These are phyloP conservation scores for Sorex araneus DNA, from an alignment of 2,113 vertebrate species.

Conservation along the genomic window DNA sequence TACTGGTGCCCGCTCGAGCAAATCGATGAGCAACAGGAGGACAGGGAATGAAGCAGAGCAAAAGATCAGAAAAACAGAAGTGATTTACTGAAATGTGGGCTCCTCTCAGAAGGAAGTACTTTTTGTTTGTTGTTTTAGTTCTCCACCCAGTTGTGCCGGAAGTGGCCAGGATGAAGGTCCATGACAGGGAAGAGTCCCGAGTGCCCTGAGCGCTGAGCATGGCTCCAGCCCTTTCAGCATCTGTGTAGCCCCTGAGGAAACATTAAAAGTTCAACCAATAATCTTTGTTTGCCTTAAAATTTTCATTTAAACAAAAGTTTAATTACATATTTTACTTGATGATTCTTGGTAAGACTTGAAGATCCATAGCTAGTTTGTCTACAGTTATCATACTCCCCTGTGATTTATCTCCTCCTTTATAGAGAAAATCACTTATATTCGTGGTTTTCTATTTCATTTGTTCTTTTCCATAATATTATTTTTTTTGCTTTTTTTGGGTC, in stretches of 20 bases:
- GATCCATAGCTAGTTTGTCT: neutral
- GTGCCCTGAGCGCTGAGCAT: no score
- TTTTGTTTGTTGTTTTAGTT: no score
- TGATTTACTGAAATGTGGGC: neutral
- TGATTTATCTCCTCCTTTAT: neutral
- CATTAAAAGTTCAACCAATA: conserved; percentile 24
- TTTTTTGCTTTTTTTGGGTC: no score
- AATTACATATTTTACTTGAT: neutral
- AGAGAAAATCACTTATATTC: neutral
- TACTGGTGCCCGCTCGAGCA: no score
- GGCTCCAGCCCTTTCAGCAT: no score
- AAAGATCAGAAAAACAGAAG: no score
- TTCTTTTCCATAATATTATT: neutral
- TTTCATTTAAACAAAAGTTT: conserved; percentile 13
- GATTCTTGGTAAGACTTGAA: neutral
- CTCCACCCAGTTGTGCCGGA: no score
- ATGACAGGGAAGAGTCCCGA: no score
- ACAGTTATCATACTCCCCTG: neutral
- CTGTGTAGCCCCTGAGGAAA: neutral
- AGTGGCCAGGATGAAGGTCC: no score
- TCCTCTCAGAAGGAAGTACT: neutral
- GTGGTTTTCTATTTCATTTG: neutral
- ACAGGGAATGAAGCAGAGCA: no score
- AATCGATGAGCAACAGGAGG: no score
- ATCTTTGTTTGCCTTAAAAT: neutral